Evolutionary conservation across 2,888 invertebrate genomes (phyloP).

Genomic region (Mimachlamys varia): DNA sequence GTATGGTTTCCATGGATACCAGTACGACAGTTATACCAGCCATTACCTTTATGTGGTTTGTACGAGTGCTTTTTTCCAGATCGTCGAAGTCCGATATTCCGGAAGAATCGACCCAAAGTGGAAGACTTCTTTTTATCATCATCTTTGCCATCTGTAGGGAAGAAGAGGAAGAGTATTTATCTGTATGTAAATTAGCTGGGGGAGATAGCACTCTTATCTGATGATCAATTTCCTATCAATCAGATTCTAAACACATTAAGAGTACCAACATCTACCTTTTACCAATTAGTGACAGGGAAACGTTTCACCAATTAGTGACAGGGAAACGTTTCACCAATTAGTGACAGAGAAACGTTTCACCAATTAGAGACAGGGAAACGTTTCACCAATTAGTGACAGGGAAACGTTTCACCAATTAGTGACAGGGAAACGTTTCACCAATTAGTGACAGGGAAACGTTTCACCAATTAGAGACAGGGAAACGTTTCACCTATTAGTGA

Average conservation of each 20-base stretch:
- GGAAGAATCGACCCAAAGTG: constrained; percentile 72
- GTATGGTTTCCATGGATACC: background rate
- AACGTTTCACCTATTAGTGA: too few relatives aligned
- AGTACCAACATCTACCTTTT: background rate
- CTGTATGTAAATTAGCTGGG: background rate
- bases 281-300: background rate
- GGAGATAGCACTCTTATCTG: background rate
- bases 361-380: too few relatives aligned
- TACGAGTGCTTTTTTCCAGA: constrained; percentile 75
- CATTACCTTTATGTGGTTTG: constrained; percentile 74
- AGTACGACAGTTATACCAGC: background rate
- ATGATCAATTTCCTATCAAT: constrained; percentile 9
- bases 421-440: too few relatives aligned
- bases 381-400: too few relatives aligned
- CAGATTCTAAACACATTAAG: background rate
- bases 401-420: too few relatives aligned
- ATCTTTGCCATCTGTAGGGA: constrained; percentile 56
- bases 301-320: too few relatives aligned
- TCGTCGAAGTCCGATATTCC: constrained; percentile 73
- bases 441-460: too few relatives aligned
- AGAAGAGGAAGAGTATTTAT: constrained; percentile 35
- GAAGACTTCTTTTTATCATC: constrained; percentile 71
- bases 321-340: too few relatives aligned
- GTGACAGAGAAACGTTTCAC: too few relatives aligned
- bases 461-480: too few relatives aligned